Conservation (phyloP, 2,113 vertebrate genomes). For the Connochaetes taurinus region DNA sequence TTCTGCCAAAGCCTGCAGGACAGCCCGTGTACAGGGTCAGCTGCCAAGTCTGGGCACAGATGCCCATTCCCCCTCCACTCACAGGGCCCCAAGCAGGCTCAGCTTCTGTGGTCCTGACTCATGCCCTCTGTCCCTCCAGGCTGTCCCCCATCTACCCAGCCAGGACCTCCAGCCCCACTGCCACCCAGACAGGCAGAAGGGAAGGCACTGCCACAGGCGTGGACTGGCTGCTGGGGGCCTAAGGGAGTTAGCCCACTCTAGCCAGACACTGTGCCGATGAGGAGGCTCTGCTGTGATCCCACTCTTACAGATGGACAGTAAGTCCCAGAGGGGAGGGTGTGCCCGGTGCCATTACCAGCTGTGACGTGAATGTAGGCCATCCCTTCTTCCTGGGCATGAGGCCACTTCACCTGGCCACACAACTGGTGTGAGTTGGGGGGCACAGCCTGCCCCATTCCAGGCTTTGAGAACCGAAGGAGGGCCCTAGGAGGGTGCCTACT, state of each 20-base stretch:
- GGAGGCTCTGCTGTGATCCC: background rate
- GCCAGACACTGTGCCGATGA: accelerated
- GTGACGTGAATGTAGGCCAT: too few relatives aligned
- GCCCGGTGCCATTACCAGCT: background rate
- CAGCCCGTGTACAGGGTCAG: background rate
- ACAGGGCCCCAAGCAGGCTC: background rate
- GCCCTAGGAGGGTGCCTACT: background rate
- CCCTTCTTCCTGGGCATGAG: background rate
- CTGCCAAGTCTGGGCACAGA: accelerated
- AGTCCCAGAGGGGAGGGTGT: background rate
- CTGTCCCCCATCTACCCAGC: background rate
- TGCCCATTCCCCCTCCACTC: background rate
- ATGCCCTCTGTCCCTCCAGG: background rate
- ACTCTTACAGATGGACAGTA: background rate
- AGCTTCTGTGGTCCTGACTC: too few relatives aligned
- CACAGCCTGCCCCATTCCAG: background rate
- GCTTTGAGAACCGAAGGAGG: background rate
- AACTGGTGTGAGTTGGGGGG: background rate
- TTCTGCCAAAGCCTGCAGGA: constrained; percentile 90
- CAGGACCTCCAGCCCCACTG: background rate
- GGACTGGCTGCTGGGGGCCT: background rate
- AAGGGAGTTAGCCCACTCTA: background rate
- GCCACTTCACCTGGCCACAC: accelerated
- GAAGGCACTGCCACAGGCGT: accelerated
- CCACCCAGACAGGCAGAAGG: too few relatives aligned